These are phyloP conservation scores for Drosophila yooni DNA, from an alignment of 2,888 invertebrate species.

Conservation along the genomic window DNA sequence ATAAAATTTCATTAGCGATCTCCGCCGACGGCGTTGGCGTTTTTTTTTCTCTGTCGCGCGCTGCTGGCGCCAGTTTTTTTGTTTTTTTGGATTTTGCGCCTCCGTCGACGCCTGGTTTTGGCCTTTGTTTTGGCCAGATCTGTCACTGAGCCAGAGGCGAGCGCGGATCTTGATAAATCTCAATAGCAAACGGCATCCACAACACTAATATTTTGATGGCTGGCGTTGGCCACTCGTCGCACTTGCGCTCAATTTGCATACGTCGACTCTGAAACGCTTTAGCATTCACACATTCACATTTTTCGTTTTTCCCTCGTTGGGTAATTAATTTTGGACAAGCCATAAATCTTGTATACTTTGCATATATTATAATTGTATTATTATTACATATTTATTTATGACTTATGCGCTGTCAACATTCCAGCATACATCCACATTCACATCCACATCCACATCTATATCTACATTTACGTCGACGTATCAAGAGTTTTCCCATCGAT, in stretches of 20 bases:
- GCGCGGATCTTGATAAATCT: conserved; percentile 59
- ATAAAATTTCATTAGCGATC: conserved; percentile 78
- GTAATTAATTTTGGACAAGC: conserved; percentile 75
- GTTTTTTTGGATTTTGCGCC: conserved; percentile 26
- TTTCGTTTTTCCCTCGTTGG: conserved; percentile 32
- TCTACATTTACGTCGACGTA: conserved; percentile 19
- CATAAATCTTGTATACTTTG: conserved; percentile 75
- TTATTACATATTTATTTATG: conserved; percentile 68
- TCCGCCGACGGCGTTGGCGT: conserved; percentile 57
- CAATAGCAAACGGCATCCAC: conserved; percentile 53
- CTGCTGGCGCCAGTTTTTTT: conserved; percentile 64
- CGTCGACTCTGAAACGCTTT: conserved; percentile 47
- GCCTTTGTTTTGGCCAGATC: conserved; percentile 67
- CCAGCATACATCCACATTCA: conserved; percentile 41
- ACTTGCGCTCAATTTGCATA: conserved; percentile 63
- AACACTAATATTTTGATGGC: conserved; percentile 34
- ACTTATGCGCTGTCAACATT: conserved; percentile 70
- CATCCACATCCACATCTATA: background rate
- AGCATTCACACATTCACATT: conserved; percentile 39
- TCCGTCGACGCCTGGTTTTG: conserved; percentile 51
- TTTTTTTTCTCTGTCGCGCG: conserved; percentile 47
- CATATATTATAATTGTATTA: conserved; percentile 69
- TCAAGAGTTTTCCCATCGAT: conserved; percentile 47
- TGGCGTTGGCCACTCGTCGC: conserved; percentile 49
- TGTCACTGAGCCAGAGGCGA: conserved; percentile 35